Conservation (phyloP, 2,797 vertebrate species). For the Bovichtus diacanthus region DNA sequence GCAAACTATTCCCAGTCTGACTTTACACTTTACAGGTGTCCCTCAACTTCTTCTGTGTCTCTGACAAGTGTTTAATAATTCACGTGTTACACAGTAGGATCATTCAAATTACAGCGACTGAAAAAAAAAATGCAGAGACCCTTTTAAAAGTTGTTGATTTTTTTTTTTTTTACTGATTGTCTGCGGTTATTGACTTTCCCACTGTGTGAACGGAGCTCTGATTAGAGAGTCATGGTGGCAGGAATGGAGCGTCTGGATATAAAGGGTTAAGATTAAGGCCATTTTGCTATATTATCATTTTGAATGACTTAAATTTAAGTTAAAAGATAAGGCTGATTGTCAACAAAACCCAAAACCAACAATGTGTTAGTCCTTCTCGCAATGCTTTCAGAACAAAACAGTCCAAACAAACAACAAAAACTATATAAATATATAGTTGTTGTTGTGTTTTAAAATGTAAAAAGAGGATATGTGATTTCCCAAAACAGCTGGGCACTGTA, state of each 20-base stretch:
- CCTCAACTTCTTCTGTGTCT: conserved; percentile 90
- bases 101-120: conserved; percentile 93
- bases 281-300: conserved; percentile 78
- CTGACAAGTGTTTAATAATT: conserved; percentile 79
- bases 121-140: conserved; percentile 90
- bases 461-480: neutral
- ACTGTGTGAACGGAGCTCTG: conserved; percentile 90
- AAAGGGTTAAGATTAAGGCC: conserved; percentile 80
- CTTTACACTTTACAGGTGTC: conserved; percentile 88
- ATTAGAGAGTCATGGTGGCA: conserved; percentile 77
- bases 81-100: conserved; percentile 97
- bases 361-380: neutral
- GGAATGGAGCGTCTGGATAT: conserved; percentile 52
- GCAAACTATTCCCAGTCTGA: conserved; percentile 83
- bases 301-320: conserved; percentile 9
- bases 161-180: conserved; percentile 93
- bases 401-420: no score
- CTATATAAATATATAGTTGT: neutral
- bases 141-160: conserved; percentile 85
- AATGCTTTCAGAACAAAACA: no score
- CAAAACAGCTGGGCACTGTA: neutral
- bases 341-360: conserved; percentile 6
- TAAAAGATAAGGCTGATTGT: neutral
- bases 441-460: neutral
- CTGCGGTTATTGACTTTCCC: conserved; percentile 89